Base-by-base conservation (phyloP, 2,113 vertebrate species). In the Ginglymostoma cirratum region DNA sequence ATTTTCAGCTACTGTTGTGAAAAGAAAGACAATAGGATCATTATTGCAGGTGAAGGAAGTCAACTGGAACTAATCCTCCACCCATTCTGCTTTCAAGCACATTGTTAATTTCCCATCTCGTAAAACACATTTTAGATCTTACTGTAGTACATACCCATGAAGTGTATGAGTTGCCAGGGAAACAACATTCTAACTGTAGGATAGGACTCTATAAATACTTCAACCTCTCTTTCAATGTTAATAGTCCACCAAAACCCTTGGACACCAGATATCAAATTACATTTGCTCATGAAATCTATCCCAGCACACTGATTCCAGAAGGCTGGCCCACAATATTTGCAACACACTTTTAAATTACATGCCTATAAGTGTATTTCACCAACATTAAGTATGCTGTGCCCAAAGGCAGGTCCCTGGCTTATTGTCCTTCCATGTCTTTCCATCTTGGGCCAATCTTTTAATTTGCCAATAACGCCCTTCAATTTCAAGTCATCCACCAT, bases 21-120 rank as follows among this genome's bases (percentile, higher is more conserved):
- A 24, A 94, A 45, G 66, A 42, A 94, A 45, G 92, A 38, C 92
- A 70, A 45, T 2, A 27, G 66, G 0, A 69, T 67, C 66, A 94
- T 94, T 70, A 94, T 94, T 38, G 3, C 38, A 70, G 34, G 92
- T 69, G 45, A 94, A 45, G 61, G 30, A n/a, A 93, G 61, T 93
- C 61, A 93, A 93, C 61, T 93, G 90, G 86, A 89, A 61, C 48
- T 61, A 89, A 89, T 90, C 30, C 52, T 90, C 87, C 87, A 90
- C 87, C 72, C 87, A 61, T 61, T 90, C 52, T 30, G 14, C 87
- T 61, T 90, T 34, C 52, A 90, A 61, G 52, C 87, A 90, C 34
- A 52, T 55, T 90, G 92, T 94, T 67, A 17, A 94, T 42, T 67
- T 67, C 92, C 92, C 65, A 94, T 42, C 92, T n/a, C 21, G 67